Conservation (phyloP, 2,888 invertebrate genomes). For the Anorthoa munda region DNA sequence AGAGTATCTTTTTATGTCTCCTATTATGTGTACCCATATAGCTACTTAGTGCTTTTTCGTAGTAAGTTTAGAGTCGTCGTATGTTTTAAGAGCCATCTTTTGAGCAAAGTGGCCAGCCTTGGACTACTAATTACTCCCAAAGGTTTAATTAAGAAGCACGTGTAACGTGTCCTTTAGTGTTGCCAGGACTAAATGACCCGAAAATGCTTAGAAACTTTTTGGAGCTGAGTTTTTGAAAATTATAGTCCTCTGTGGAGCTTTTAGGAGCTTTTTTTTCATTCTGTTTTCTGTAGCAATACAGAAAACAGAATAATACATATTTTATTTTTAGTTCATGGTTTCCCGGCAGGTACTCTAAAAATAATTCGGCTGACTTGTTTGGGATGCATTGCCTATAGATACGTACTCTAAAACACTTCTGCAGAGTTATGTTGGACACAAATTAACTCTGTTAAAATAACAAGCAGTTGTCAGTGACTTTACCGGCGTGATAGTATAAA, state of each 20-base stretch:
- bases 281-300: background rate
- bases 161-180: constrained; percentile 46
- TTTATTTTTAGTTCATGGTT: too few species aligned
- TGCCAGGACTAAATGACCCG: constrained; percentile 32
- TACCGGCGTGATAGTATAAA: too few species aligned
- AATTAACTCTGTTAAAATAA: too few species aligned
- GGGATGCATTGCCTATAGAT: too few species aligned
- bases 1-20: constrained; percentile 41
- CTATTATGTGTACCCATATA: constrained; percentile 11
- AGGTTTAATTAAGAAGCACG: constrained; percentile 54
- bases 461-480: too few species aligned
- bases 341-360: too few species aligned
- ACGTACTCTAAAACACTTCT: too few species aligned
- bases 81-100: constrained; percentile 19
- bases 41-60: constrained; percentile 15
- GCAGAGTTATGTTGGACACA: too few species aligned
- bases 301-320: too few species aligned
- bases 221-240: background rate
- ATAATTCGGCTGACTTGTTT: too few species aligned
- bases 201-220: constrained; percentile 28
- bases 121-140: constrained; percentile 51
- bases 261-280: background rate
- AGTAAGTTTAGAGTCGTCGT: background rate
- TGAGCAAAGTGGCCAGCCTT: constrained; percentile 24
- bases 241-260: background rate